Evolutionary conservation across 2,888 invertebrate species (phyloP).

Genomic region (Galerucella pusilla): DNA sequence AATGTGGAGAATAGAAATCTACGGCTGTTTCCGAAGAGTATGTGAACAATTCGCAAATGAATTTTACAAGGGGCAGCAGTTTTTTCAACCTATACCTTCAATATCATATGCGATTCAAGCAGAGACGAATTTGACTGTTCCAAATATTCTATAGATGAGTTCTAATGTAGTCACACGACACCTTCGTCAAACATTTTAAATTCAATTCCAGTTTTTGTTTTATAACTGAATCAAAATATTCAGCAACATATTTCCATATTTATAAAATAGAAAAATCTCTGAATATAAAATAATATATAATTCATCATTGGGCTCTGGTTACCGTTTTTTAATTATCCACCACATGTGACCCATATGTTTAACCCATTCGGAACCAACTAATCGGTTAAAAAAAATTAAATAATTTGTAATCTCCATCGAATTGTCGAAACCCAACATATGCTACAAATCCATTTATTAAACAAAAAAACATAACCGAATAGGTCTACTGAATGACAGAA

Average conservation of each 20-base stretch:
- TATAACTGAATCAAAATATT: no score
- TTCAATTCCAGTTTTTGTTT: no score
- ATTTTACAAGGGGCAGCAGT: no score
- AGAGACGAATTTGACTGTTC: no score
- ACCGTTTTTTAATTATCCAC: background rate
- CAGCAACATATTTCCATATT: background rate
- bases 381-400: conserved; percentile 18
- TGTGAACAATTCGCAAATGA: no score
- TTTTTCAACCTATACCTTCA: no score
- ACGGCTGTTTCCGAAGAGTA: no score
- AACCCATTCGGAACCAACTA: conserved; percentile 14
- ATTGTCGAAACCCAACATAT: conserved; percentile 42
- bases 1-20: no score
- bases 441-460: conserved; percentile 46
- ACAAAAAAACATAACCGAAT: conserved; percentile 27
- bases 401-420: conserved; percentile 19
- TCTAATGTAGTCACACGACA: no score
- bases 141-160: no score
- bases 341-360: conserved; percentile 17
- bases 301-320: background rate
- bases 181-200: no score
- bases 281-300: background rate
- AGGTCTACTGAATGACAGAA: conserved; percentile 30
- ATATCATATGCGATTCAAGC: no score
- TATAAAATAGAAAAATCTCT: background rate